Conservation (phyloP, 2,113 vertebrate species). For the Chlamydotis undulata region DNA sequence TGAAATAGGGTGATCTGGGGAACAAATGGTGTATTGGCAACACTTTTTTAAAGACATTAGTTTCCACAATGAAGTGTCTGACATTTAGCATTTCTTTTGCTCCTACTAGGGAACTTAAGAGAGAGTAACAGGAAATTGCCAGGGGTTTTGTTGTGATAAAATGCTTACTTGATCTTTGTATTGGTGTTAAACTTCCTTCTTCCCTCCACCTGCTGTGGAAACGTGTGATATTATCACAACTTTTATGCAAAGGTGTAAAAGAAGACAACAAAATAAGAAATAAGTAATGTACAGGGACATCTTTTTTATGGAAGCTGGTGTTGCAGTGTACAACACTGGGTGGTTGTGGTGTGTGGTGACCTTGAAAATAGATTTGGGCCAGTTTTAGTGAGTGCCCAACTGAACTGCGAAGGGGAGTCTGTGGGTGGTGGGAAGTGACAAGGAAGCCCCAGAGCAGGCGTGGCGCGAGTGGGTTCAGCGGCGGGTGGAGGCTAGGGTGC, state of each 20-base stretch:
- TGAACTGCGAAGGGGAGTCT: no score
- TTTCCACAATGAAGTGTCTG: neutral
- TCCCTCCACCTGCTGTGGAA: neutral
- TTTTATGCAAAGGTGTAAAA: neutral
- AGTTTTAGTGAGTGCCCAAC: neutral
- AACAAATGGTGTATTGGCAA: neutral
- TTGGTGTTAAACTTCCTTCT: neutral
- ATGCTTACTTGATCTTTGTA: neutral
- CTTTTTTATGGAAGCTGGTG: neutral
- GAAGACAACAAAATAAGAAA: neutral
- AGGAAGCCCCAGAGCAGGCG: neutral
- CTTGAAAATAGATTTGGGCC: neutral
- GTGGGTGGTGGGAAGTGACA: neutral
- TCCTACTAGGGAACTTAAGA: neutral
- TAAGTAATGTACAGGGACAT: neutral
- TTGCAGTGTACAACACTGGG: neutral
- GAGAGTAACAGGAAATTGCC: neutral
- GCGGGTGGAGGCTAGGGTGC: neutral
- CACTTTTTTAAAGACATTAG: neutral
- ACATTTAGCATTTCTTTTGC: neutral
- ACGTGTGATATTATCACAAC: neutral
- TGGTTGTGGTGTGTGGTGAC: neutral
- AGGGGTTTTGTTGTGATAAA: neutral
- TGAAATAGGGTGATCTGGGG: neutral
- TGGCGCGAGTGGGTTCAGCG: rapidly evolving